These are phyloP conservation scores for Diaphora mendica DNA, from an alignment of 2,888 invertebrate genomes.

Conservation along the genomic window DNA sequence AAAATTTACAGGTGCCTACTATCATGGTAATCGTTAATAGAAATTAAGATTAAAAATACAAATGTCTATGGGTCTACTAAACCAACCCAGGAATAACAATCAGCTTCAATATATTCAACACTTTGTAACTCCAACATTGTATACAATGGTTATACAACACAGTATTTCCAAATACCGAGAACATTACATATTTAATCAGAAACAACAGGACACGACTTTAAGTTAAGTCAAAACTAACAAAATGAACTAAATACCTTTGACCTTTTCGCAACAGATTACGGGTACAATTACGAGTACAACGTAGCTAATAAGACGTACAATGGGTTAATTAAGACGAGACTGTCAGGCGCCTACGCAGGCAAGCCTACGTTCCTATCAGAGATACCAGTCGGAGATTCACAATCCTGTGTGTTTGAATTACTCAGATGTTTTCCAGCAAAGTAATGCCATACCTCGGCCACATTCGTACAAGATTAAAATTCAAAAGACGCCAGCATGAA, in stretches of 20 bases:
- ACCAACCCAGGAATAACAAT: slow-evolving; percentile 11
- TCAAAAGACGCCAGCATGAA: background rate
- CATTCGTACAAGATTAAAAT: background rate
- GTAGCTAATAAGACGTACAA: slow-evolving; percentile 65
- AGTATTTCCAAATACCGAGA: slow-evolving; percentile 28
- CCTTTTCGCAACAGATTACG: slow-evolving; percentile 60
- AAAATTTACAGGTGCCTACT: too few relatives aligned
- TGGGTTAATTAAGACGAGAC: slow-evolving; percentile 73
- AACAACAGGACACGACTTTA: slow-evolving; percentile 61
- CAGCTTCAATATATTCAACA: slow-evolving; percentile 13
- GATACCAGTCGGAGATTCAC: slow-evolving; percentile 40
- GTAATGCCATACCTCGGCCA: background rate
- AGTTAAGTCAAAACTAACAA: slow-evolving; percentile 63
- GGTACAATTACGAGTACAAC: slow-evolving; percentile 56
- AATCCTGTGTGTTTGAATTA: slow-evolving; percentile 37
- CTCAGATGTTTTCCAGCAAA: slow-evolving; percentile 19
- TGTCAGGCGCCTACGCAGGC: slow-evolving; percentile 61
- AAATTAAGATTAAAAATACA: slow-evolving; percentile 3
- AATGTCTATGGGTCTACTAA: slow-evolving; percentile 5
- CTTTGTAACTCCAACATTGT: slow-evolving; percentile 5
- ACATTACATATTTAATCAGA: slow-evolving; percentile 49
- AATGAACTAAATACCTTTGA: slow-evolving; percentile 72
- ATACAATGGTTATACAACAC: slow-evolving; percentile 16
- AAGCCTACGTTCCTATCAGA: slow-evolving; percentile 45
- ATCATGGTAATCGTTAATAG: too few relatives aligned